Base-by-base conservation (phyloP, 2,888 invertebrate species). In the Eledone cirrhosa region DNA sequence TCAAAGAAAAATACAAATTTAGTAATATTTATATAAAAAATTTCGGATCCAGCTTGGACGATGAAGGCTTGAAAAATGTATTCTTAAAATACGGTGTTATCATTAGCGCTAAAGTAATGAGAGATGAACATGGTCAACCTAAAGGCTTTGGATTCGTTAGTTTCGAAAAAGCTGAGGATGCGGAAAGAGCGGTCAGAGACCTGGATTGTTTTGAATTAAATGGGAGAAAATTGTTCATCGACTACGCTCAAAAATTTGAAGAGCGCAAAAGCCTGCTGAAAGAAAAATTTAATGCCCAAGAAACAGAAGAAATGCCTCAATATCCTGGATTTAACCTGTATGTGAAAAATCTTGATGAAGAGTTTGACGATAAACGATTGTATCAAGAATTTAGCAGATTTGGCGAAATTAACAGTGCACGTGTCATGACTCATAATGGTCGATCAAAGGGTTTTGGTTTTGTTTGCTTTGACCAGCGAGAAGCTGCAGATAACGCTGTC, bases 201-300 rank as follows among this genome's bases (percentile, higher is more conserved):
- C 92, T 98, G 75, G 97, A 98, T 91, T 96, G 95, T 63, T 97
- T 96, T 77, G 87, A 86, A 47, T 75, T 89, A n/a, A 86, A 83
- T 31, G 84, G 84, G 16, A 80, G 78, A 69, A 78, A 78, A 53
- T 92, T 99, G 86, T 98, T 97, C 92, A 98, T 99, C 5, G 98
- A 98, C 48, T 94, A 98, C 82, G 99, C 99, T 77, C 98, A 99
- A 91, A 99, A 99, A 93, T 98, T 98, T 92, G 96, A 96, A n/a
- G 98, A 99, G 91, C 95, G 99, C 79, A 97, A 97, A 90, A 95
- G 96, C 87, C 98, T 99, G 91, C 92, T 99, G 24, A 97, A 97
- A 90, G 94, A 97, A 79, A 96, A 96, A 90, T 98, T 97, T 91
- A 98, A 99, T 90, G 95, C 95, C 87, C 92, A 97, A 80, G 98